phyloP scores from a whole-genome alignment of 2,888 invertebrate genomes.

The Drosophila percnosoma region DNA sequence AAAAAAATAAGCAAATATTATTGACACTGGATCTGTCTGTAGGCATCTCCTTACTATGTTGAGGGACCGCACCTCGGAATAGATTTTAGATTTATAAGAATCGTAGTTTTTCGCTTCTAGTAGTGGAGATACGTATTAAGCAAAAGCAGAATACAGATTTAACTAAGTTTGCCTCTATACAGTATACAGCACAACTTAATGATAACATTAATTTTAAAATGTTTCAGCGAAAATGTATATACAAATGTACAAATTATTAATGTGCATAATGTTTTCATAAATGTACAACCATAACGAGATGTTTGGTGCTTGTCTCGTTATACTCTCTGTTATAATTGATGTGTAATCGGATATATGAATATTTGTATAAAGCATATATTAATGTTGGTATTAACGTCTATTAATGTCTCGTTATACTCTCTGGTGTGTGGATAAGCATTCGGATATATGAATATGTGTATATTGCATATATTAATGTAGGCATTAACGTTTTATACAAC shows the following conservation, averaged over 20 bases:
- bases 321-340: background rate
- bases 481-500: slow-evolving; percentile 23
- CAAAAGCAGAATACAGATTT: background rate
- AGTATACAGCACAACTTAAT: background rate
- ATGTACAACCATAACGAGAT: background rate
- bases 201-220: background rate
- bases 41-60: background rate
- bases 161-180: background rate
- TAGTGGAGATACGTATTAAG: too few relatives aligned
- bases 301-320: background rate
- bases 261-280: background rate
- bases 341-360: background rate
- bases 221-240: background rate
- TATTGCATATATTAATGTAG: slow-evolving; percentile 29
- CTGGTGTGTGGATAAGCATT: too few relatives aligned
- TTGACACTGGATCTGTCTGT: background rate
- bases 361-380: background rate
- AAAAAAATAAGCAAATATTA: background rate
- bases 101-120: background rate
- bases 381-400: background rate
- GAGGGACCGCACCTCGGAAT: background rate
- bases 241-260: background rate
- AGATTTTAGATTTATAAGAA: background rate
- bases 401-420: background rate
- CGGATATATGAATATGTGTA: slow-evolving; percentile 21